Evolutionary conservation across 1,140 invertebrate species (phyloP), one percentile per base, ranked within the genome.

Genomic region (Arctopsyche grandis): DNA sequence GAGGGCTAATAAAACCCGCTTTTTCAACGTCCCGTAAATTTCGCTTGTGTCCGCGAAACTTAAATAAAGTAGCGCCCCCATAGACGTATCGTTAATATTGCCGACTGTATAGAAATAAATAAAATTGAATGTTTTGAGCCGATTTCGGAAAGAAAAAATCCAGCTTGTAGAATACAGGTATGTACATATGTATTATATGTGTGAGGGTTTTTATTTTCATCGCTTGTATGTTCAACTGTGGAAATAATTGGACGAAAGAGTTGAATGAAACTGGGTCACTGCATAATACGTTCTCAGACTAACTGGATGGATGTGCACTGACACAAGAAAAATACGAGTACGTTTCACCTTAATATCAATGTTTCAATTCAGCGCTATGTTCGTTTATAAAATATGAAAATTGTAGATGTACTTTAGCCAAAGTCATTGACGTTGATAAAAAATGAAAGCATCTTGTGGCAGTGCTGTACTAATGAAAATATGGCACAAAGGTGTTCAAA

Each of bases 1-100:
- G 56, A 29, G 10, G 26, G 66, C 66, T 69, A 43, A 69, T 69
- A 29, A 69, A 69, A 69, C 29, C 66, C 66, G 29, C 29, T 69
- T 69, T 69, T 69, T 69, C 56, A 60, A 60, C 56, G 56, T 60
- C 56, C n/a, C 56, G 56, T 60, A 60, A 60, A 60, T 60, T 60
- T 60, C 16, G 14, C 56, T 21, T 21, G 56, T 19, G 56, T 60
- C 16, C 14, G 16, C 56, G 56, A 60, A 60, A 60, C 16, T 9
- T 9, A 52, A 60, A 21, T 9, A 19, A 19, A 60, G 56, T 19
- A 21, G 9, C 56, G 56, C 29, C 48, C 48, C 12, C 48, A 14
- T 14, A 19, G 16, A 60, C 21, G 21, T 21, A 21, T 60, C 56
- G 56, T 60, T 60, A 60, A 60, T 60, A 60, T 60, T 19, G 56